Evolutionary conservation across 2,888 invertebrate genomes (phyloP), one percentile per base, ranked within the genome.

Genomic region (Cloeon dipterum): DNA sequence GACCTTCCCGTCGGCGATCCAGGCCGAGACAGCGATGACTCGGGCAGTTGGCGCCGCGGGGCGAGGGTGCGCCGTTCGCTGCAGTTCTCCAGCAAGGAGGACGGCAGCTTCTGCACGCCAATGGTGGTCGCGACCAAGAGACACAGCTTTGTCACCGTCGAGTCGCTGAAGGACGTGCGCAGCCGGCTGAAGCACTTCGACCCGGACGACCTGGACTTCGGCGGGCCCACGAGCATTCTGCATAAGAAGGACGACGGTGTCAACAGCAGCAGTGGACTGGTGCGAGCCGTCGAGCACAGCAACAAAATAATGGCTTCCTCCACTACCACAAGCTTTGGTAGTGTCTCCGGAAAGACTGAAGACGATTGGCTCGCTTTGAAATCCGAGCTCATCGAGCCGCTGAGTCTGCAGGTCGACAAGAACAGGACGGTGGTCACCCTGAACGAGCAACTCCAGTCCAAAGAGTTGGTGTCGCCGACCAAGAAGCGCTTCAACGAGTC

Each of bases 61-160:
- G 72, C 73, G 11, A 67, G 67, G 46, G 57, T 66, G 40, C 63
- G 72, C 32, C 61, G 68, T 41, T 74, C 75, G 4, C 58, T 77
- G 44, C 72, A 77, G 48, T 70, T 72, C 50, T 68, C 73, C 29
- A 16, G 13, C 5, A 11, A 19, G 16, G 34, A 23, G 20, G 37
- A 37, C 26, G 36, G 33, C 13, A 32, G 32, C 18, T 39, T 23
- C 23, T 32, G 10, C 16, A 34, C 17, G 10, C 34, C 4, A 14
- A n/a, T n/a, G n/a, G 17, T 20, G n/a, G 17, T 35, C 13, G 23
- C 26, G 10, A 42, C 43, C 8, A 47, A 49, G 47, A 49, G 56
- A 19, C 53, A 58, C 42, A 58, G 62, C 3, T 68, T 69, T 43
- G 59, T 70, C 5, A 68, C 69, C 1, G 68, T 66, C 3, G 68